Evolutionary conservation across 2,797 vertebrate genomes (phyloP).

Genomic region (Halcyon badia): DNA sequence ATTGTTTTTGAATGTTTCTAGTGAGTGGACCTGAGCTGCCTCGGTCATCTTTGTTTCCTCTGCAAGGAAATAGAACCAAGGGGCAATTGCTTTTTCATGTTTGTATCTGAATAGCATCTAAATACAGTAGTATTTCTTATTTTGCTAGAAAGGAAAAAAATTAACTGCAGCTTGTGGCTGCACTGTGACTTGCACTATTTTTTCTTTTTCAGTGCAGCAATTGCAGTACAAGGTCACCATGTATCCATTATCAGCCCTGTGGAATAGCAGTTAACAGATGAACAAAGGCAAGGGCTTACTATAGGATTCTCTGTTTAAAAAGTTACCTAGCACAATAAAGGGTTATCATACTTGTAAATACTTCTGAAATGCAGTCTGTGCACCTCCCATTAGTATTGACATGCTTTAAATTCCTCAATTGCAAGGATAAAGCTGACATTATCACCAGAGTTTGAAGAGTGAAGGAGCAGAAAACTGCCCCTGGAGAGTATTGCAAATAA

Average conservation of each 20-base stretch:
- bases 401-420: conserved; percentile 51
- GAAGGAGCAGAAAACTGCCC: conserved; percentile 35
- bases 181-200: neutral
- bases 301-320: conserved; percentile 62
- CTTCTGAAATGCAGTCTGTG: conserved; percentile 20
- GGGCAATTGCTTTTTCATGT: neutral
- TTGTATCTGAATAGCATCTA: neutral
- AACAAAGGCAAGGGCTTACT: conserved; percentile 60
- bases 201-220: neutral
- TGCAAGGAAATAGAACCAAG: neutral
- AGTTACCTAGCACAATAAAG: conserved; percentile 67
- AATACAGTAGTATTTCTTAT: neutral
- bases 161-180: neutral
- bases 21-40: neutral
- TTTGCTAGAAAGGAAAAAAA: neutral
- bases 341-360: conserved; percentile 67
- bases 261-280: conserved; percentile 58
- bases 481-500: conserved; percentile 11
- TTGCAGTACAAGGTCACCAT: conserved; percentile 61
- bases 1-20: neutral
- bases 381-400: conserved; percentile 33
- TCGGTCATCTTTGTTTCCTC: neutral
- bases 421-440: conserved; percentile 31
- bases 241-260: conserved; percentile 52
- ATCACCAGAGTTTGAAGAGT: neutral